A percentile compares a stretch with the other conserved stretches of the same genome.
phyloP scores from a whole-genome alignment of 1,140 invertebrate genomes.

The Bradysia coprophila region DNA sequence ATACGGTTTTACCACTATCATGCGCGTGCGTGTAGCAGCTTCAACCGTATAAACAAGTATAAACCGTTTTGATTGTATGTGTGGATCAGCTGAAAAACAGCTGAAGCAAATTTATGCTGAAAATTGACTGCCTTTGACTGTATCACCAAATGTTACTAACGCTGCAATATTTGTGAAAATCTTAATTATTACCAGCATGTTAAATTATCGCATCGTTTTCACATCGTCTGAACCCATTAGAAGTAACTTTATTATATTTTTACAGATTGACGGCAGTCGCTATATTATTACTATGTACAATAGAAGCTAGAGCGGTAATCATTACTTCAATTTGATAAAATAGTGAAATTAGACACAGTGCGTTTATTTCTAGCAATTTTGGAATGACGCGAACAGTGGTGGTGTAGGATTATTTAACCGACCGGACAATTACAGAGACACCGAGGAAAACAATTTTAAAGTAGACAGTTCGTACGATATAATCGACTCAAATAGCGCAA shows the following conservation, averaged over 20 bases:
- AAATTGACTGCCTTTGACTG: too few relatives aligned
- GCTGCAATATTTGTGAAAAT: too few relatives aligned
- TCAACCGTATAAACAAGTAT: too few relatives aligned
- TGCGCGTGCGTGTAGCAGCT: too few relatives aligned
- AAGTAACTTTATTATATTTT: conserved; percentile 10
- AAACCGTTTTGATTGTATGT: too few relatives aligned
- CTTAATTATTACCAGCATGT: too few relatives aligned
- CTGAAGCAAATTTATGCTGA: too few relatives aligned
- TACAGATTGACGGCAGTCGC: conserved; percentile 23
- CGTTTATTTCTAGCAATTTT: conserved; percentile 20
- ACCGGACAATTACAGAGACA: conserved; percentile 10
- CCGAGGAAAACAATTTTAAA: conserved; percentile 10
- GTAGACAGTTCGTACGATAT: conserved; percentile 29
- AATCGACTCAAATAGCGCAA: conserved; percentile 30
- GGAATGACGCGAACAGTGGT: conserved; percentile 15
- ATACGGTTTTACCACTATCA: too few relatives aligned
- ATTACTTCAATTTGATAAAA: conserved; percentile 4
- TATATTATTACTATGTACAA: conserved; percentile 11
- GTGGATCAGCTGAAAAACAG: too few relatives aligned
- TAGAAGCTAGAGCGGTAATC: conserved; percentile 23
- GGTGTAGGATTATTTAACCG: conserved; percentile 11
- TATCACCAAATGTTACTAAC: too few relatives aligned
- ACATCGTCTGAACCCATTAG: too few relatives aligned
- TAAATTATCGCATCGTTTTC: too few relatives aligned
- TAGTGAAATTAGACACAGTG: not conserved